Base-by-base conservation (phyloP, 2,888 invertebrate species). In the Toxonevra muliebris region DNA sequence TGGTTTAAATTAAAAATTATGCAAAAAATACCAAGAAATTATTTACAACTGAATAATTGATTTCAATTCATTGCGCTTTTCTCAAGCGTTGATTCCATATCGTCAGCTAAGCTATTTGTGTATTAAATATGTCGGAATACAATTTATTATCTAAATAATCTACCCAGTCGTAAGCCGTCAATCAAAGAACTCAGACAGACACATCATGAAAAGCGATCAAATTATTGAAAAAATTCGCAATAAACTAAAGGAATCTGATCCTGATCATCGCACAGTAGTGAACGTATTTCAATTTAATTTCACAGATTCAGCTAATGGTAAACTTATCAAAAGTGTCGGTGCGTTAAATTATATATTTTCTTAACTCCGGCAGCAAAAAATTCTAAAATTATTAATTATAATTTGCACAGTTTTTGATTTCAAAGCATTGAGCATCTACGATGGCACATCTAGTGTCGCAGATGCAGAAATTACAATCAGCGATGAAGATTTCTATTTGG, bases 151-250 rank as follows among this genome's bases (percentile, higher is more conserved):
- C 17, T 20, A 17, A 20, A 30, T 30, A 30, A 30, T 30, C 20
- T n/a, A n/a, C 12, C 8, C 54, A 54, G 54, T 54, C 17, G 54
- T 54, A 17, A 8, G 7, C n/a, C 48, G 15, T 15, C 48, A 48
- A 15, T 48, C 15, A 15, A 48, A 48, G 3, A 48, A 15, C 15
- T 48, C 48, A 15, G 11, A 48, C 48, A 4, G n/a, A 15, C 48
- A 48, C 43, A 74, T 64, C 55, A 84, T 84, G 84, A 81, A 79
- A 72, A 84, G 84, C 70, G 83, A 84, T 71, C 73, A 76, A 63
- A 82, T 85, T 50, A 81, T 84, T 66, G 84, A 85, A 61, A 84
- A 84, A 75, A 84, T 84, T 54, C 79, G 80, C 48, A 77, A 76
- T 50, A 84, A 82, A 71, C 73, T 84, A 3, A 76, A 77, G 74